Percentiles rank a stretch among this genome's conserved stretches.
Evolutionary conservation across 2,888 invertebrate species (phyloP).

Genomic region (Nomada flava): DNA sequence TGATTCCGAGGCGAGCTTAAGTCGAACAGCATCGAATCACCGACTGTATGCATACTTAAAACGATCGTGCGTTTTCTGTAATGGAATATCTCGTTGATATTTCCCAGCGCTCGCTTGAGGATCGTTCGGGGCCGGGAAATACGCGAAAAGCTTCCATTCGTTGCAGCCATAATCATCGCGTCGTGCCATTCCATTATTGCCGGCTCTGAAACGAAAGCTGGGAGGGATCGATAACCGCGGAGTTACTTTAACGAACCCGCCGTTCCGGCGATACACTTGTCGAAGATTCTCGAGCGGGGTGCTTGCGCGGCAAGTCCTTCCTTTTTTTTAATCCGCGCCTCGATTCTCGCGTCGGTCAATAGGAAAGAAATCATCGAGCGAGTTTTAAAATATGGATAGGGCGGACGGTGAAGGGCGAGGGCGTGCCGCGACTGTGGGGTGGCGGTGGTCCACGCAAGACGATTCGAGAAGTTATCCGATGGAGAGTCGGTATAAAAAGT

Average conservation of each 20-base stretch:
- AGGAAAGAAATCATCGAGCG: conserved; percentile 10
- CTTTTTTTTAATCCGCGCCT: conserved; percentile 13
- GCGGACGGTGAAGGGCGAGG: background rate
- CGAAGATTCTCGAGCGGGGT: background rate
- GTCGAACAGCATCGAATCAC: conserved; percentile 37
- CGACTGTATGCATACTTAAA: conserved; percentile 46
- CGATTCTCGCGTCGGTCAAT: conserved; percentile 4
- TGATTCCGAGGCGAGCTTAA: conserved; percentile 9
- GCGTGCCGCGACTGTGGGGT: background rate
- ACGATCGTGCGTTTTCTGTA: conserved; percentile 14
- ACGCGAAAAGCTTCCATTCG: conserved; percentile 3
- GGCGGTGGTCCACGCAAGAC: conserved; percentile 27
- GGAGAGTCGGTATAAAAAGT: conserved; percentile 38
- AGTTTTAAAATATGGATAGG: conserved; percentile 31
- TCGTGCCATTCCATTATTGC: background rate
- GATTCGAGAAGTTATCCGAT: conserved; percentile 48
- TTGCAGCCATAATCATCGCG: conserved; percentile 1
- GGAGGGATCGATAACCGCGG: conserved; percentile 22
- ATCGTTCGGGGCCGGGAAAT: background rate
- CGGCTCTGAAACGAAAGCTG: background rate
- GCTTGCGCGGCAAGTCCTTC: conserved; percentile 1
- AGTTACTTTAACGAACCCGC: conserved; percentile 29
- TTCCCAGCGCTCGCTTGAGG: background rate
- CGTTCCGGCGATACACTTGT: conserved; percentile 6
- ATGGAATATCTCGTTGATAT: background rate